A percentile compares a stretch with the other conserved stretches of the same genome.
Evolutionary conservation across 2,797 vertebrate species (phyloP).

Genomic region (Cephalopachus bancanus): DNA sequence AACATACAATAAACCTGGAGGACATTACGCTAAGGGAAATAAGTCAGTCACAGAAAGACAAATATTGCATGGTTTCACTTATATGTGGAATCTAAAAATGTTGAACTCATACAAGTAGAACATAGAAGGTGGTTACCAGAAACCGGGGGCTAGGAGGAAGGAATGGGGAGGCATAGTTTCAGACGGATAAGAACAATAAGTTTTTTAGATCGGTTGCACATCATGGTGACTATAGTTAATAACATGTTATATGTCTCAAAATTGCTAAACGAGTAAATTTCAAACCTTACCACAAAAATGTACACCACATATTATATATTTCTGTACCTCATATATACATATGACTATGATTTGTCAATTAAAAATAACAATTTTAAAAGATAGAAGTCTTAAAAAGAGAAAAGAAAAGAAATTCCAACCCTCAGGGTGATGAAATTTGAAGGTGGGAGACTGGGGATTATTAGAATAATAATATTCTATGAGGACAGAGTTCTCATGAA

Average conservation of each 20-base stretch:
- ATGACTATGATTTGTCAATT: background rate
- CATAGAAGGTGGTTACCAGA: background rate
- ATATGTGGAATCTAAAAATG: background rate
- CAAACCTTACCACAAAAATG: background rate
- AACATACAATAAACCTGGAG: background rate
- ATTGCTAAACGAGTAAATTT: background rate
- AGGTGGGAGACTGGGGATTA: background rate
- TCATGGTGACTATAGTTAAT: background rate
- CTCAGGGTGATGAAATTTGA: background rate
- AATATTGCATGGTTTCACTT: background rate
- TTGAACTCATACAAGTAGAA: too few relatives aligned
- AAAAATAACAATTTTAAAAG: background rate
- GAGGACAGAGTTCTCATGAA: background rate
- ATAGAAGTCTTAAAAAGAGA: background rate
- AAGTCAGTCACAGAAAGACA: background rate
- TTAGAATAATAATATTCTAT: too few relatives aligned
- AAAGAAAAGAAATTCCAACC: background rate
- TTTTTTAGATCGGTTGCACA: background rate
- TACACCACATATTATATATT: too few relatives aligned
- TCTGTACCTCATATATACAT: background rate
- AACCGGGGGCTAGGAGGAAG: background rate
- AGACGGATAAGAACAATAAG: background rate
- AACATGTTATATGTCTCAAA: background rate
- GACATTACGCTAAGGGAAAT: background rate
- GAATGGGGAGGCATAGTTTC: background rate